Evolutionary conservation across 2,888 invertebrate species (phyloP).

Genomic region (Operophtera brumata): DNA sequence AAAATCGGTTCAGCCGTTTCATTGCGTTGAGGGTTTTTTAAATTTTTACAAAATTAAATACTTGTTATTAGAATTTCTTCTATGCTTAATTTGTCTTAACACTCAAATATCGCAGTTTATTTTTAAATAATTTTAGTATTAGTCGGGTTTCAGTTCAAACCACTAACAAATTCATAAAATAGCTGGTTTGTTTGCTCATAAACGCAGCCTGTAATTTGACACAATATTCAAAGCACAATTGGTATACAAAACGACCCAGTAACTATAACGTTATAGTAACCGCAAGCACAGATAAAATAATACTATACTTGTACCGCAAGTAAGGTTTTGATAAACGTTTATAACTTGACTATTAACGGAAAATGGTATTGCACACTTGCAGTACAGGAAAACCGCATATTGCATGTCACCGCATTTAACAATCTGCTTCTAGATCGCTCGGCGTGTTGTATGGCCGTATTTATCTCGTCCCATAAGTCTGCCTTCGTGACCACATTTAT

Average conservation of each 20-base stretch:
- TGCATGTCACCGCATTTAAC: constrained; percentile 37
- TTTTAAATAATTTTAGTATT: too few relatives aligned
- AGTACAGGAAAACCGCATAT: constrained; percentile 20
- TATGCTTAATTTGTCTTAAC: too few relatives aligned
- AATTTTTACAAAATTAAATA: too few relatives aligned
- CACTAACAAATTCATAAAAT: too few relatives aligned
- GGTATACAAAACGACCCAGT: not conserved
- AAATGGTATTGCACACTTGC: constrained; percentile 24
- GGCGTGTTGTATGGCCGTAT: constrained; percentile 33
- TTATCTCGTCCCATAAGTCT: constrained; percentile 52
- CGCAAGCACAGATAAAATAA: constrained; percentile 5
- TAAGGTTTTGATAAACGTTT: constrained; percentile 15
- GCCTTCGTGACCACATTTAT: not conserved
- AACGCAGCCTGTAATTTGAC: constrained; percentile 2
- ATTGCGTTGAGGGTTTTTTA: too few relatives aligned
- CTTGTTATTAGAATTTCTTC: too few relatives aligned
- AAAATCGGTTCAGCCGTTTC: too few relatives aligned
- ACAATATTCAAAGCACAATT: not conserved
- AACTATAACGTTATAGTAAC: constrained; percentile 3
- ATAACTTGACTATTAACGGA: constrained; percentile 11
- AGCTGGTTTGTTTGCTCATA: not conserved
- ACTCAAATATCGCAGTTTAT: too few relatives aligned
- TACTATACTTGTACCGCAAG: too few relatives aligned
- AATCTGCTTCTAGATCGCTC: constrained; percentile 8
- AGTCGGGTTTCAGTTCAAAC: too few relatives aligned